Conservation (phyloP, 2,113 vertebrate species). For the Lota lota region DNA sequence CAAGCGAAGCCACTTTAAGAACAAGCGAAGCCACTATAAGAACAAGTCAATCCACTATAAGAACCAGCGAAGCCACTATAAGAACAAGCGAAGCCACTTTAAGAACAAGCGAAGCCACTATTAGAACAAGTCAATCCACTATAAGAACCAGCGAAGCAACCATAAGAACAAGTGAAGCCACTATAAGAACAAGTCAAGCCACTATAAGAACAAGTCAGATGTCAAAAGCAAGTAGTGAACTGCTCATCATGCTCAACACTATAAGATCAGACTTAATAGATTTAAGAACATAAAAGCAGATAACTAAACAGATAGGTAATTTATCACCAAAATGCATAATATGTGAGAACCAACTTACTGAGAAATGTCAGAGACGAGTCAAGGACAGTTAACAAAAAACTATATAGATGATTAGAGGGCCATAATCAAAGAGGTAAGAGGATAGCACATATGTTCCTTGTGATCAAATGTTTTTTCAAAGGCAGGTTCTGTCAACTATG, state of each 20-base stretch:
- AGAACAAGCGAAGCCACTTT: no score
- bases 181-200: conserved; percentile 2
- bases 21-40: no score
- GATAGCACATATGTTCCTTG: conserved; percentile 29
- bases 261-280: conserved; percentile 1
- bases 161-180: no score
- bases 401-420: conserved; percentile 36
- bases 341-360: background rate
- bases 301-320: background rate
- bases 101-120: no score
- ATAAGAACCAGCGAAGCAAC: no score
- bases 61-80: no score
- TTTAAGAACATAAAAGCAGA: conserved; percentile 3
- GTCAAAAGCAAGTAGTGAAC: conserved; percentile 6
- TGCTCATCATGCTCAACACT: conserved; percentile 9
- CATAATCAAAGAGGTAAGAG: conserved; percentile 28
- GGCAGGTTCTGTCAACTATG: conserved; percentile 1
- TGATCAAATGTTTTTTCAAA: conserved; percentile 39
- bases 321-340: background rate
- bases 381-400: background rate
- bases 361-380: conserved; percentile 32
- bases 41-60: no score
- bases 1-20: no score
- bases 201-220: conserved; percentile 5
- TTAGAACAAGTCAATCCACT: no score